Conservation (phyloP, 2,888 invertebrate genomes). For the Hemaris fuciformis region DNA sequence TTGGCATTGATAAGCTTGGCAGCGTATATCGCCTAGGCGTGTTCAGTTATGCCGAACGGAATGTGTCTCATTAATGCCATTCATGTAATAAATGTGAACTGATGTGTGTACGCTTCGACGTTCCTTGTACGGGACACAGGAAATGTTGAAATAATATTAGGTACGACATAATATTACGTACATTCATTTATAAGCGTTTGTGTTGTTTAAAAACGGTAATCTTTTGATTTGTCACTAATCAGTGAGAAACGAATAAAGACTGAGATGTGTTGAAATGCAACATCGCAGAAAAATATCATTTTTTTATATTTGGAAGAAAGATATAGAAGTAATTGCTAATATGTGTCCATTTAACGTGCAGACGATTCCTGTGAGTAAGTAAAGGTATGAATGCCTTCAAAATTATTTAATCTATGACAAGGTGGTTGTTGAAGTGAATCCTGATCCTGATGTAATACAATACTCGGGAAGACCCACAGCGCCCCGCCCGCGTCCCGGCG, state of each 20-base stretch:
- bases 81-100: neutral
- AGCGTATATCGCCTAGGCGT: constrained; percentile 3
- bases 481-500: constrained; percentile 24
- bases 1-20: constrained; percentile 10
- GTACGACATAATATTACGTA: too few species aligned
- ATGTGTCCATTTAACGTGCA: too few species aligned
- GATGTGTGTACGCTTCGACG: neutral
- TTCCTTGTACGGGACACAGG: neutral
- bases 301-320: too few species aligned
- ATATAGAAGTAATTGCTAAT: too few species aligned
- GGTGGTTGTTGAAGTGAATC: constrained; percentile 33
- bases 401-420: neutral
- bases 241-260: too few species aligned
- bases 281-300: too few species aligned
- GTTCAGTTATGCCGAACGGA: constrained; percentile 9
- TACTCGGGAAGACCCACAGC: constrained; percentile 58
- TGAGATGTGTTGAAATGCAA: too few species aligned
- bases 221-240: too few species aligned
- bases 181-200: neutral
- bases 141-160: neutral
- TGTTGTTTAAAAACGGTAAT: neutral
- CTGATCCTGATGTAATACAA: constrained; percentile 57
- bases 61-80: constrained; percentile 7
- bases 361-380: too few species aligned
- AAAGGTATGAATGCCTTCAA: neutral